These are phyloP conservation scores for Hydropsyche tenuis DNA, from an alignment of 1,140 invertebrate genomes.

Conservation along the genomic window DNA sequence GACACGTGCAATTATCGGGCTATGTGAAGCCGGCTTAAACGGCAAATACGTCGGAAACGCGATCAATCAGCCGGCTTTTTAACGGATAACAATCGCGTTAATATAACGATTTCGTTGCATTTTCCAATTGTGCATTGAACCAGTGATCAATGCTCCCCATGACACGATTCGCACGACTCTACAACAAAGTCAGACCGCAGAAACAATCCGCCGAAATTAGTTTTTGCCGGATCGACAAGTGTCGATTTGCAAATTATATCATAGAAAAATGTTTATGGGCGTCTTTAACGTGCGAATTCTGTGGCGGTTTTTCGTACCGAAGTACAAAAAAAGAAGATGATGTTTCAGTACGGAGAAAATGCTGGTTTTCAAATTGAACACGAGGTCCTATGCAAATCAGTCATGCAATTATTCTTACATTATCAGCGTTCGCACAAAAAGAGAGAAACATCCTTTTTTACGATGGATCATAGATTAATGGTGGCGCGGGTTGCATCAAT, in stretches of 20 bases:
- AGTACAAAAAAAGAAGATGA: too few species aligned
- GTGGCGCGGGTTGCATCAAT: too few species aligned
- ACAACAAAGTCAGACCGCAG: neutral
- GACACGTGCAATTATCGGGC: too few species aligned
- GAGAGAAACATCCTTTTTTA: slow-evolving; percentile 1
- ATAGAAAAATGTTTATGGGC: neutral
- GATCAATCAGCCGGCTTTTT: neutral
- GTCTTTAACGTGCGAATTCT: neutral
- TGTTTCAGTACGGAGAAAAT: slow-evolving; percentile 1
- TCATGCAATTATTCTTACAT: slow-evolving; percentile 23
- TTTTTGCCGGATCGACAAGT: neutral
- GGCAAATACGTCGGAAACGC: neutral
- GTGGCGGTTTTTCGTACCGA: neutral
- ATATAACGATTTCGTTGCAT: neutral
- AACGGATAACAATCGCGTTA: neutral
- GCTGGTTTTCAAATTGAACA: slow-evolving; percentile 26
- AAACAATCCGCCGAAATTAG: neutral
- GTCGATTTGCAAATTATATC: neutral
- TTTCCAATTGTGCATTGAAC: slow-evolving; percentile 8
- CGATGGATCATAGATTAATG: too few species aligned
- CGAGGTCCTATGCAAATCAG: slow-evolving; percentile 35
- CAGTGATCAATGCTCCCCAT: slow-evolving; percentile 1
- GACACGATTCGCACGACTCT: slow-evolving; percentile 11
- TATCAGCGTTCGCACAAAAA: slow-evolving; percentile 27
- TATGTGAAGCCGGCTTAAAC: too few species aligned